Percentiles rank a stretch among this genome's conserved stretches.
Evolutionary conservation across 2,113 vertebrate species (phyloP).

Genomic region (Ondatra zibethicus): DNA sequence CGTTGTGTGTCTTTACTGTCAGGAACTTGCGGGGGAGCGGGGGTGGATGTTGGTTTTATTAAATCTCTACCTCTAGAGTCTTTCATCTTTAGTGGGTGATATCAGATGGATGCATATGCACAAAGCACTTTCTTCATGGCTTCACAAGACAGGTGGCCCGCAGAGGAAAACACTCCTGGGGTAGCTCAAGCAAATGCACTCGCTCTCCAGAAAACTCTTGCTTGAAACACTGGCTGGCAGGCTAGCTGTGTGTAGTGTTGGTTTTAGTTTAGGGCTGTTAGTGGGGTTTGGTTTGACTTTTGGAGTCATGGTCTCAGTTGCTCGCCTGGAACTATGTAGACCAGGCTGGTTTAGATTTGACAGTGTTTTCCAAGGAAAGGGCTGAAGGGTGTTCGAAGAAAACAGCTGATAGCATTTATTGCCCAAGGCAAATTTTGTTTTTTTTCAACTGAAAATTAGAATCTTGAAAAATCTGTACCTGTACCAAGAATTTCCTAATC

Average conservation of each 20-base stretch:
- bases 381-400: not conserved
- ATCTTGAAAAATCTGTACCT: constrained; percentile 17
- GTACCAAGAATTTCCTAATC: not conserved
- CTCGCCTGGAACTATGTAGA: not conserved
- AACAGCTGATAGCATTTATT: not conserved
- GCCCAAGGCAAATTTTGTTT: not conserved
- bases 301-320: not conserved
- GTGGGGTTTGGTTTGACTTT: not conserved
- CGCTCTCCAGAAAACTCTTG: not conserved
- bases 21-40: not conserved
- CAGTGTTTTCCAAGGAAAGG: not conserved
- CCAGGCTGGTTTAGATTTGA: not conserved
- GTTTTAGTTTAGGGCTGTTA: not conserved
- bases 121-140: too few species aligned
- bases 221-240: not conserved
- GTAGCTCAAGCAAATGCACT: not conserved
- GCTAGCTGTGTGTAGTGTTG: not conserved
- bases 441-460: not conserved
- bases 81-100: not conserved
- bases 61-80: not conserved
- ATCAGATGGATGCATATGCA: not conserved
- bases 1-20: not conserved
- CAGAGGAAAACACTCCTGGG: not conserved
- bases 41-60: not conserved
- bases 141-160: not conserved